A percentile compares a stretch with the other conserved stretches of the same genome.
Conservation (phyloP, 2,113 vertebrate genomes). For the Pseudorectes ferrugineus region DNA sequence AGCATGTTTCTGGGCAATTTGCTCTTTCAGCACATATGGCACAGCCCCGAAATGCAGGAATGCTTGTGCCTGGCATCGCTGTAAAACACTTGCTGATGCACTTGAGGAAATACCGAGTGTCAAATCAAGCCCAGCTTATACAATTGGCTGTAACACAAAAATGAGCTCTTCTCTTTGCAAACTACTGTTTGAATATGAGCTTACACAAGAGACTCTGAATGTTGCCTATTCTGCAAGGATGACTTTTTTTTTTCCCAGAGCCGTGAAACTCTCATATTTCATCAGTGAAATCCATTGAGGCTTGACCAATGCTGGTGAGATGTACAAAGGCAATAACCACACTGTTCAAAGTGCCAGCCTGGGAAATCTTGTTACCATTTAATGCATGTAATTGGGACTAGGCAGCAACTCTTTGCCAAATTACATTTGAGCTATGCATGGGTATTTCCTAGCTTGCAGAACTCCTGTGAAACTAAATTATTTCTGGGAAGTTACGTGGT, state of each 20-base stretch:
- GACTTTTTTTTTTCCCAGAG: not conserved
- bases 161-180: not conserved
- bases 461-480: not conserved
- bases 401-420: not conserved
- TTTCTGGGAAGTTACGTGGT: not conserved
- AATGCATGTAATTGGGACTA: not conserved
- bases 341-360: not conserved
- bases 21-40: not conserved
- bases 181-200: not conserved
- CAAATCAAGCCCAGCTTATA: not conserved
- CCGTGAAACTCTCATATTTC: not conserved
- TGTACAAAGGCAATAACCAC: not conserved
- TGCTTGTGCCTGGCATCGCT: fast-evolving
- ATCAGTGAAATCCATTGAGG: not conserved
- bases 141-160: not conserved
- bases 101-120: not conserved
- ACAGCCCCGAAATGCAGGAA: not conserved
- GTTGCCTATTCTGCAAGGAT: not conserved
- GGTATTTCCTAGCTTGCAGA: not conserved
- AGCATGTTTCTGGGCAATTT: not conserved
- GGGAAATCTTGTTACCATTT: not conserved
- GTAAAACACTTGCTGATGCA: not conserved
- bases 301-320: slow-evolving; percentile 1
- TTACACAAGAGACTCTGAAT: not conserved
- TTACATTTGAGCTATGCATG: not conserved